These are phyloP conservation scores for Otolemur crassicaudatus DNA, from an alignment of 2,797 vertebrate species.

Conservation along the genomic window DNA sequence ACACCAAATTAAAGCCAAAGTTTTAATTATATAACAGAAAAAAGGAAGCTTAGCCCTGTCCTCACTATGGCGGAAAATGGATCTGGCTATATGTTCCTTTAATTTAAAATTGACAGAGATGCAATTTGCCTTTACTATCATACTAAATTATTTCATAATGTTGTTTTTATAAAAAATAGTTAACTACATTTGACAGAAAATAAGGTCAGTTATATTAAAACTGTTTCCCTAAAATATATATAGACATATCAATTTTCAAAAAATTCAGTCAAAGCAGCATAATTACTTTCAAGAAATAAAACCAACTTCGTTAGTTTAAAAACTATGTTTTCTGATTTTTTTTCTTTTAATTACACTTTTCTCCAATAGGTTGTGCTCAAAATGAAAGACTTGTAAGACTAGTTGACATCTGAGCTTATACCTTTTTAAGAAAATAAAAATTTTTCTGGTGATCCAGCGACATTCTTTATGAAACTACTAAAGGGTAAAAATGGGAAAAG, in stretches of 20 bases:
- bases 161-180: neutral
- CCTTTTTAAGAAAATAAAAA: neutral
- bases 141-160: neutral
- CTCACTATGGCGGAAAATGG: neutral
- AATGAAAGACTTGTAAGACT: neutral
- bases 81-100: neutral
- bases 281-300: slow-evolving; percentile 1
- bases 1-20: neutral
- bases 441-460: neutral
- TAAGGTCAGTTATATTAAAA: neutral
- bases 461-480: neutral
- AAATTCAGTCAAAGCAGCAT: neutral
- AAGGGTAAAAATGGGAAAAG: neutral
- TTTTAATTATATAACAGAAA: too few species aligned
- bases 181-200: neutral
- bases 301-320: neutral
- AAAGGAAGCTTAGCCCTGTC: neutral
- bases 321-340: neutral
- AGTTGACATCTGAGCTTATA: neutral
- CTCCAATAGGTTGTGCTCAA: neutral
- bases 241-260: neutral
- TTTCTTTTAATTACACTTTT: neutral
- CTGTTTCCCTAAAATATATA: neutral
- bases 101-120: neutral
- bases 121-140: neutral